phyloP scores from a whole-genome alignment of 2,888 invertebrate species.

The Eupithecia exiguata region DNA sequence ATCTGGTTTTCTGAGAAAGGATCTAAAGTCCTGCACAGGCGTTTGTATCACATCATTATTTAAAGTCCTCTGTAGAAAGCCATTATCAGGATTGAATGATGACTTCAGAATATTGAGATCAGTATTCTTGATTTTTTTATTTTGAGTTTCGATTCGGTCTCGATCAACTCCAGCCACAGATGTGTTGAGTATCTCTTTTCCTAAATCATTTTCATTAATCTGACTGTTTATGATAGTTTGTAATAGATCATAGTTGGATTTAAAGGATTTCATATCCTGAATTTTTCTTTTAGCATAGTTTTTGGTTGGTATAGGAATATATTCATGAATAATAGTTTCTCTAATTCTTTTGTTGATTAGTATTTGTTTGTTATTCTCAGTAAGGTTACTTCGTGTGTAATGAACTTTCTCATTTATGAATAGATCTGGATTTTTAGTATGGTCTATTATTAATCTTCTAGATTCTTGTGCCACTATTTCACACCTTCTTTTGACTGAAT shows the following conservation, averaged over 20 bases:
- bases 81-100: not conserved
- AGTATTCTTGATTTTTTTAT: not conserved
- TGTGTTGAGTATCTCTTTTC: not conserved
- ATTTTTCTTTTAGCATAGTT: conserved; percentile 6
- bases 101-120: not conserved
- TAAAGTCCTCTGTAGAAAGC: not conserved
- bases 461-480: conserved; percentile 44
- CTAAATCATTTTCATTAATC: conserved; percentile 21
- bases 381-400: conserved; percentile 35
- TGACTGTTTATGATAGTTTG: conserved; percentile 58
- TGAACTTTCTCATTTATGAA: conserved; percentile 45
- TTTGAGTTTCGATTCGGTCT: not conserved
- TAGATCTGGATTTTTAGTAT: conserved; percentile 40
- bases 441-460: conserved; percentile 33
- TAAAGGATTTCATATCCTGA: conserved; percentile 39
- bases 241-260: conserved; percentile 66
- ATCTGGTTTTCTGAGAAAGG: not conserved
- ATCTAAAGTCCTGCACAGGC: conserved; percentile 1
- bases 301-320: conserved; percentile 33
- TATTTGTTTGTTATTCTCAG: conserved; percentile 42
- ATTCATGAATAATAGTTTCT: conserved; percentile 47
- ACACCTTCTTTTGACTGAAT: conserved; percentile 49
- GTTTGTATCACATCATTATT: not conserved
- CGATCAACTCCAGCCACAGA: not conserved
- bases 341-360: conserved; percentile 43